Evolutionary conservation across 2,888 invertebrate genomes (phyloP).

Genomic region (Tricholauxania praeusta): DNA sequence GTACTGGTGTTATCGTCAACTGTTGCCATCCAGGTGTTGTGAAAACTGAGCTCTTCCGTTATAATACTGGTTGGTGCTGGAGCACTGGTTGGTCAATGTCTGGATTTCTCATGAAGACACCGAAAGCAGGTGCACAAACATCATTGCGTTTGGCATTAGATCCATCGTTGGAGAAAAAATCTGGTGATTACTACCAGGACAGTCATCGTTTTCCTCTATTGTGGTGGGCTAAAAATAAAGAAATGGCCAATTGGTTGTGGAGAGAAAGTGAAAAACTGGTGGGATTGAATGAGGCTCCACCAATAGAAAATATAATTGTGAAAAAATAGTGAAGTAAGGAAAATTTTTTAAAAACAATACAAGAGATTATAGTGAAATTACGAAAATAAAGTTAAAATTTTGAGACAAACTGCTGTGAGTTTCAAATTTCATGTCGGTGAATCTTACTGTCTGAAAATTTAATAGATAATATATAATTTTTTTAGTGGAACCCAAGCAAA

Average conservation of each 20-base stretch:
- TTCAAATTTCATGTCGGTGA: no score
- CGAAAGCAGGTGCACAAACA: conserved; percentile 63
- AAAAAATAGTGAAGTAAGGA: neutral
- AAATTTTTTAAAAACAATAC: neutral
- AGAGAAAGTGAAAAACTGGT: conserved; percentile 65
- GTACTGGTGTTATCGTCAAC: conserved; percentile 32
- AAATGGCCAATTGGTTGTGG: conserved; percentile 74
- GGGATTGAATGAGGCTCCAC: conserved; percentile 43
- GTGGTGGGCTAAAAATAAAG: conserved; percentile 70
- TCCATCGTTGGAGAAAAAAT: conserved; percentile 56
- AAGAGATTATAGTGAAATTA: no score
- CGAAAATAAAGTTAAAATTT: no score
- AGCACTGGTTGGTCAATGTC: no score
- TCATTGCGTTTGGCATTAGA: conserved; percentile 61
- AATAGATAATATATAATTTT: no score
- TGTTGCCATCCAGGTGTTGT: conserved; percentile 75
- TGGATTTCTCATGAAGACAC: conserved; percentile 56
- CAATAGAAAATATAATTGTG: neutral
- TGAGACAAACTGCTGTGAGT: no score
- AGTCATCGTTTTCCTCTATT: conserved; percentile 70
- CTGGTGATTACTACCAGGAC: conserved; percentile 71
- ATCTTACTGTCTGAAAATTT: no score
- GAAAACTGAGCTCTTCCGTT: conserved; percentile 72
- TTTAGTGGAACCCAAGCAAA: no score
- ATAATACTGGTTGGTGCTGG: no score